phyloP scores from a whole-genome alignment of 2,888 invertebrate genomes.

The Melanargia galathea region DNA sequence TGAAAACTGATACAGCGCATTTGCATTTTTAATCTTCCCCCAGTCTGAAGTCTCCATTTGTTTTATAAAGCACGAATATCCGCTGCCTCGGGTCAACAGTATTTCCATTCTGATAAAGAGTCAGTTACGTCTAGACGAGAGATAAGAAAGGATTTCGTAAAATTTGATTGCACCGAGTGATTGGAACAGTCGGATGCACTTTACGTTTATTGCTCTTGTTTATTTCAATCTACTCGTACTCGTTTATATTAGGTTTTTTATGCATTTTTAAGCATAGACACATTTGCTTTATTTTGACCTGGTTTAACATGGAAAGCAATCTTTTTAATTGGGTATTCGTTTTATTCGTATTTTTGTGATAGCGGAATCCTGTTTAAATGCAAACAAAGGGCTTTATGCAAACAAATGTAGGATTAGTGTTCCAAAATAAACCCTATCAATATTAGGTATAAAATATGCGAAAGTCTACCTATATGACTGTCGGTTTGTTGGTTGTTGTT shows the following conservation, averaged over 20 bases:
- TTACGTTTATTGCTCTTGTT: constrained; percentile 31
- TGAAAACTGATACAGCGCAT: neutral
- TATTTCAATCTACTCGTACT: constrained; percentile 28
- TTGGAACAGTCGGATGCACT: constrained; percentile 32
- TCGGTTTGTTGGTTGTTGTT: too few species aligned
- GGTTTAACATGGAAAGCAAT: constrained; percentile 2
- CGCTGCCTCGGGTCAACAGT: constrained; percentile 26
- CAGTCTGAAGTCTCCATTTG: neutral
- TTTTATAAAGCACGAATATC: constrained; percentile 11
- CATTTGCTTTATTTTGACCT: neutral
- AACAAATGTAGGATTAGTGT: neutral
- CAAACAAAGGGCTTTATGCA: neutral
- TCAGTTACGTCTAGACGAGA: constrained; percentile 41
- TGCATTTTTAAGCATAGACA: too few species aligned
- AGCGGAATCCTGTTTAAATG: neutral
- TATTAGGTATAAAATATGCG: too few species aligned
- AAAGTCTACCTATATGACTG: too few species aligned
- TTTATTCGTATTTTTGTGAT: constrained; percentile 8
- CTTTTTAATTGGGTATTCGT: constrained; percentile 1
- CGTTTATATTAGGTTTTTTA: too few species aligned
- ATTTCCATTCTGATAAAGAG: constrained; percentile 31
- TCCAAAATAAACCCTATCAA: neutral
- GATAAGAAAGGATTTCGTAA: constrained; percentile 35
- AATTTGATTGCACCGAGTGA: constrained; percentile 36
- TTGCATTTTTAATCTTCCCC: neutral